Evolutionary conservation across 2,888 invertebrate species (phyloP).

Genomic region (Xestia c-nigrum): DNA sequence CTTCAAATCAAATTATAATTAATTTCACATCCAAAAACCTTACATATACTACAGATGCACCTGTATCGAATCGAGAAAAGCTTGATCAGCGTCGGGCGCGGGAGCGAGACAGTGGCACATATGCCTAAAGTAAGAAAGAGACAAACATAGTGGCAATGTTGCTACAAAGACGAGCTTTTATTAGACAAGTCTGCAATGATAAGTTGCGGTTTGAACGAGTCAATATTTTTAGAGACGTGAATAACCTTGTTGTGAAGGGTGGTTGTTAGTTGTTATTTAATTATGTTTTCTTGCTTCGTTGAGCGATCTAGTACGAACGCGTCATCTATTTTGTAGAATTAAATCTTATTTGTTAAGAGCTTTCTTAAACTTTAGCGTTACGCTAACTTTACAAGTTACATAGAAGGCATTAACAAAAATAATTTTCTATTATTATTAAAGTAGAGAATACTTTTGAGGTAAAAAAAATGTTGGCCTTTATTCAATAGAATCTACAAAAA

Average conservation of each 20-base stretch:
- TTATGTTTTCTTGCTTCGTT: conserved; percentile 6
- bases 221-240: conserved; percentile 45
- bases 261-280: conserved; percentile 12
- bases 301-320: background rate
- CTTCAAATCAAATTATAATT: background rate
- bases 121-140: conserved; percentile 42
- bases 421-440: no score
- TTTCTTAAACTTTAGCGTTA: no score
- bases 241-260: conserved; percentile 21
- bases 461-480: no score
- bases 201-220: conserved; percentile 24
- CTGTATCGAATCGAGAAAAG: conserved; percentile 68
- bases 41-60: conserved; percentile 63
- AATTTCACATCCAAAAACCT: conserved; percentile 7
- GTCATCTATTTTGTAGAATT: background rate
- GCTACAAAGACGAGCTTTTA: conserved; percentile 57
- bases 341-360: background rate
- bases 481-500: no score
- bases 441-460: no score
- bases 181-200: conserved; percentile 63
- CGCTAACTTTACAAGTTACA: no score
- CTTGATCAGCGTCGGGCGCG: conserved; percentile 63
- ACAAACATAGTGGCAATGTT: conserved; percentile 37
- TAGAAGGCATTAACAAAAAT: no score
- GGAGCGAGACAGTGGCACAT: conserved; percentile 37